Evolutionary conservation across 92 coral and sea anemone genomes (phyloP).

Genomic region (Palythoa grandiflora): DNA sequence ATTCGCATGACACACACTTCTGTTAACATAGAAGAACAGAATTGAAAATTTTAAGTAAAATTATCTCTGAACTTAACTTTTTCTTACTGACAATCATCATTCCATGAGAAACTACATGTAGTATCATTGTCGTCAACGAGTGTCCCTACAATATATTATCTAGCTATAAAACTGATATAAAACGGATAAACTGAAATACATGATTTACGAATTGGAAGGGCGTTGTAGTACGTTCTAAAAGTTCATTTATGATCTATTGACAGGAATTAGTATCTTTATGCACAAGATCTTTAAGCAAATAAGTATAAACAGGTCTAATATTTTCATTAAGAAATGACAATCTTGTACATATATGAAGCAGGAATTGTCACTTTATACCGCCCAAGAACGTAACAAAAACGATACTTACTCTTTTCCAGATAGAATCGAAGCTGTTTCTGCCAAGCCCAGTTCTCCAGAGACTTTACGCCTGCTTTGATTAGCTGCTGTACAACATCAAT

Average conservation of each 20-base stretch:
- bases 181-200: not conserved
- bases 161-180: not conserved
- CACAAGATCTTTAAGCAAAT: not conserved
- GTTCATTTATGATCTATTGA: not conserved
- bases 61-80: too few relatives aligned
- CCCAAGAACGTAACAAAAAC: not conserved
- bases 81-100: not conserved
- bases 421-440: slow-evolving; percentile 98
- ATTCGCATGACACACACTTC: slow-evolving; percentile 89
- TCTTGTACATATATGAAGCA: not conserved
- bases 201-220: not conserved
- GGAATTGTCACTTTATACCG: not conserved
- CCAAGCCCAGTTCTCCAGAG: slow-evolving; percentile 96
- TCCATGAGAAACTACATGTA: not conserved
- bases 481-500: slow-evolving; percentile 93
- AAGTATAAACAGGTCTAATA: not conserved
- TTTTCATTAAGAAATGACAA: not conserved
- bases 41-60: not conserved
- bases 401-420: slow-evolving; percentile 72
- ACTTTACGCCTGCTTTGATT: slow-evolving; percentile 82
- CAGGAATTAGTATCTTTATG: too few relatives aligned
- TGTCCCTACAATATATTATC: too few relatives aligned
- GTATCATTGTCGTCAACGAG: too few relatives aligned
- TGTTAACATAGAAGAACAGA: slow-evolving; percentile 28
- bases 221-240: not conserved